A percentile compares a stretch with the other conserved stretches of the same genome.
These are phyloP conservation scores for Embidobia sp. DNA, from an alignment of 2,888 invertebrate genomes.

Conservation along the genomic window DNA sequence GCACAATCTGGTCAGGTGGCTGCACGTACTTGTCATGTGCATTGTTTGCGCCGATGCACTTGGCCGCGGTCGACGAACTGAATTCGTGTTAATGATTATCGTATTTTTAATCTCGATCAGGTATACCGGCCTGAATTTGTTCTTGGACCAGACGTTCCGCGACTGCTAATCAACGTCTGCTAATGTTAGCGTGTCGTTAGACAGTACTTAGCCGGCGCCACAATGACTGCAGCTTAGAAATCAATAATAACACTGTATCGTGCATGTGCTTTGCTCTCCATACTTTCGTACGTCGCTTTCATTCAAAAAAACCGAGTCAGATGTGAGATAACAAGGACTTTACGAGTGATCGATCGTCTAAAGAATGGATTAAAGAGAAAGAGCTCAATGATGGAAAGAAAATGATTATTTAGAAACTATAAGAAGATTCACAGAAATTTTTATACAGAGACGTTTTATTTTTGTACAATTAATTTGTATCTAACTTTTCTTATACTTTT, in stretches of 20 bases:
- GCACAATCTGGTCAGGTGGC: not conserved
- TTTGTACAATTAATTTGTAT: too few species aligned
- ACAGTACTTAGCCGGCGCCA: slow-evolving; percentile 74
- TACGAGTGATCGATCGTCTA: too few species aligned
- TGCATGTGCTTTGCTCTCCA: slow-evolving; percentile 68
- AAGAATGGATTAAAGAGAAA: too few species aligned
- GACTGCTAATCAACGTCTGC: too few species aligned
- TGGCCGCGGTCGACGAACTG: not conserved
- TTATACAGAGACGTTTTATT: too few species aligned
- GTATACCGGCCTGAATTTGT: too few species aligned
- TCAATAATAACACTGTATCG: slow-evolving; percentile 75
- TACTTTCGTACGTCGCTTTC: slow-evolving; percentile 21
- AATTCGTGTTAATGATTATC: not conserved
- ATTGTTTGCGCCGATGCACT: not conserved
- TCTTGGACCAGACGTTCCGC: not conserved
- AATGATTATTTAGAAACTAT: too few species aligned
- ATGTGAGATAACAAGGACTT: not conserved
- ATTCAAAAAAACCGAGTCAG: slow-evolving; percentile 3
- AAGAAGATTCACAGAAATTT: too few species aligned
- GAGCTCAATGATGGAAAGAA: too few species aligned
- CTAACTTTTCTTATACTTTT: too few species aligned
- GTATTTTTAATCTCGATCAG: too few species aligned
- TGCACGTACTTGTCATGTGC: not conserved
- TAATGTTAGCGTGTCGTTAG: slow-evolving; percentile 15
- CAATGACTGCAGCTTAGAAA: slow-evolving; percentile 78